Conservation (phyloP, 2,888 invertebrate genomes). For the Cryptocephalus moraei region DNA sequence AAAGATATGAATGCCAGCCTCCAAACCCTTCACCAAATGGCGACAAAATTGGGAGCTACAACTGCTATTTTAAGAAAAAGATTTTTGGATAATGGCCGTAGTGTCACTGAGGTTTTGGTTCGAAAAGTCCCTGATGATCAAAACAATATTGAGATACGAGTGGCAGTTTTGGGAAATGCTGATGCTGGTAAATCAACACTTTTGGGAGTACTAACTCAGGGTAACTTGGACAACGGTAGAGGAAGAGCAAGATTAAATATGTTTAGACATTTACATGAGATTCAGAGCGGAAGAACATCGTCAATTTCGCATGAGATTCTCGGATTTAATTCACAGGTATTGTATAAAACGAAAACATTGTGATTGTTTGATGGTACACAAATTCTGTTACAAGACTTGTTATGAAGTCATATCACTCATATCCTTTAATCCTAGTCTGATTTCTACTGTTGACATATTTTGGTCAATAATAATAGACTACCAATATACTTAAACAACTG, state of each 20-base stretch:
- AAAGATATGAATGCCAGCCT: constrained; percentile 81
- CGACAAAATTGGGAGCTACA: constrained; percentile 73
- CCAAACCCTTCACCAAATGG: constrained; percentile 80
- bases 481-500: too few species aligned
- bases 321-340: constrained; percentile 76
- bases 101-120: constrained; percentile 80
- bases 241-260: constrained; percentile 92
- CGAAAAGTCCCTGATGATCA: constrained; percentile 82
- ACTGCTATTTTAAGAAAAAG: constrained; percentile 64
- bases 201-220: constrained; percentile 91
- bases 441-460: too few species aligned
- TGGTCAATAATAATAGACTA: too few species aligned
- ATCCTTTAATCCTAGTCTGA: too few species aligned
- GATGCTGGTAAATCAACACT: constrained; percentile 97
- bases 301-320: constrained; percentile 94
- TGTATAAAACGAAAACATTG: too few species aligned
- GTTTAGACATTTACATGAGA: constrained; percentile 91
- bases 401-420: background rate
- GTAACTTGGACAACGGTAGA: constrained; percentile 89
- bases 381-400: constrained; percentile 3
- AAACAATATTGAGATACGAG: constrained; percentile 72
- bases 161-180: constrained; percentile 90
- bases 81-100: constrained; percentile 44
- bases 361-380: background rate
- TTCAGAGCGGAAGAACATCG: constrained; percentile 86